A percentile compares a stretch with the other conserved stretches of the same genome.
phyloP scores from a whole-genome alignment of 2,113 vertebrate genomes.

The Crocuta crocuta region DNA sequence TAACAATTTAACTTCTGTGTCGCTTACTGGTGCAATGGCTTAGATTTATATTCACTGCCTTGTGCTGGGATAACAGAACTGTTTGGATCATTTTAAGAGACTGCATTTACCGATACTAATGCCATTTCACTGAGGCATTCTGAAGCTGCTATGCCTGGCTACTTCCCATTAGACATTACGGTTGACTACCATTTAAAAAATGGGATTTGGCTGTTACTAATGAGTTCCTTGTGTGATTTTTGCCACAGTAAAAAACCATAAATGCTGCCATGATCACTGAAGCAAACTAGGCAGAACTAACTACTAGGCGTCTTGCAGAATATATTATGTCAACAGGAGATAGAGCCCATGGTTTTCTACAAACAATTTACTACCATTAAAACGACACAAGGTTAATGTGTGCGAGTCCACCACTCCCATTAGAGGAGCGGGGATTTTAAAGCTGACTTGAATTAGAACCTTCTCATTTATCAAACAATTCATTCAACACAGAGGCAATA shows the following conservation, averaged over 20 bases:
- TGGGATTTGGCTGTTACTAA: conserved; percentile 59
- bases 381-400: conserved; percentile 51
- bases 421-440: conserved; percentile 33
- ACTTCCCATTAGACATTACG: conserved; percentile 67
- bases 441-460: conserved; percentile 10
- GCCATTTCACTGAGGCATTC: background rate
- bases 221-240: conserved; percentile 58
- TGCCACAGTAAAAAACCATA: conserved; percentile 59
- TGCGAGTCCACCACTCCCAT: background rate
- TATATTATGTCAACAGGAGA: conserved; percentile 47
- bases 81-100: background rate
- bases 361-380: conserved; percentile 63
- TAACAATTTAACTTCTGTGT: conserved; percentile 21
- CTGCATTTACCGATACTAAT: background rate
- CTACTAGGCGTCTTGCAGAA: background rate
- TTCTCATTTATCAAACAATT: conserved; percentile 47
- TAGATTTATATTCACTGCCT: conserved; percentile 24
- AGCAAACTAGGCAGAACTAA: conserved; percentile 70
- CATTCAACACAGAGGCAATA: conserved; percentile 21
- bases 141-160: conserved; percentile 58
- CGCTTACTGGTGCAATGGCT: background rate
- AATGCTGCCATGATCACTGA: conserved; percentile 56
- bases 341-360: conserved; percentile 2
- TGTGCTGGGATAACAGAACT: background rate
- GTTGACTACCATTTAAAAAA: conserved; percentile 68